These are phyloP conservation scores for Proterorhinus semilunaris DNA, from an alignment of 2,113 vertebrate genomes.

Conservation along the genomic window DNA sequence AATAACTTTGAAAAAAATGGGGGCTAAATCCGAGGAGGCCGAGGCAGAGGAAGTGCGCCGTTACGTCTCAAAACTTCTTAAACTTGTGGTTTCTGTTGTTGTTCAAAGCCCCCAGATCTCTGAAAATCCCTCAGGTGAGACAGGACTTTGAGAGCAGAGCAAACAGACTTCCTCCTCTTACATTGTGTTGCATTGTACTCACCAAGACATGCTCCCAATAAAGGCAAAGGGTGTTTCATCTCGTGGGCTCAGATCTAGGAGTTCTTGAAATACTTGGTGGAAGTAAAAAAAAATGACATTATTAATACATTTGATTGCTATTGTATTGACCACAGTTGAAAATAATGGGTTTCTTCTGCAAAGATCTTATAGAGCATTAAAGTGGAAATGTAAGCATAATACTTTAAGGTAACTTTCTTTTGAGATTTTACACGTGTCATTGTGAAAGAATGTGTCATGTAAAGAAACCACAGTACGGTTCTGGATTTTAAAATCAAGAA, in stretches of 20 bases:
- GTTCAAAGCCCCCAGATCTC: conserved; percentile 40
- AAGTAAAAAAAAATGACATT: not conserved
- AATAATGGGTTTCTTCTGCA: too few species aligned
- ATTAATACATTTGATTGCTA: not conserved
- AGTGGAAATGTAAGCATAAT: too few species aligned
- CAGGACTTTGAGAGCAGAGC: conserved; percentile 29
- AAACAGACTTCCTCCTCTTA: conserved; percentile 23
- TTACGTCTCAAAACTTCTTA: conserved; percentile 57
- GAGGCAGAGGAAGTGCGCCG: conserved; percentile 37
- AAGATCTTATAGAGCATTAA: too few species aligned
- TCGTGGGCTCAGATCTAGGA: not conserved
- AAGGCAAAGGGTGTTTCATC: not conserved
- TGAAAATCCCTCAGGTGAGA: conserved; percentile 42
- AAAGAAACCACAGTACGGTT: too few species aligned
- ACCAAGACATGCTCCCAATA: not conserved
- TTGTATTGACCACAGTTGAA: not conserved
- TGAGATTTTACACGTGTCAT: too few species aligned
- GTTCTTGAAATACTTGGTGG: not conserved
- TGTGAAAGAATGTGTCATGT: too few species aligned
- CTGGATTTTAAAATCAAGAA: too few species aligned
- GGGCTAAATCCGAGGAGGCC: conserved; percentile 18
- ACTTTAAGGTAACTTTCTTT: too few species aligned
- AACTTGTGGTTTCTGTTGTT: conserved; percentile 48
- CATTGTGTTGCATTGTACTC: conserved; percentile 6
- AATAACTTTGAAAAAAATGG: conserved; percentile 48